These are phyloP conservation scores for Hypomecis atomaria DNA, from an alignment of 2,888 invertebrate genomes.

Conservation along the genomic window DNA sequence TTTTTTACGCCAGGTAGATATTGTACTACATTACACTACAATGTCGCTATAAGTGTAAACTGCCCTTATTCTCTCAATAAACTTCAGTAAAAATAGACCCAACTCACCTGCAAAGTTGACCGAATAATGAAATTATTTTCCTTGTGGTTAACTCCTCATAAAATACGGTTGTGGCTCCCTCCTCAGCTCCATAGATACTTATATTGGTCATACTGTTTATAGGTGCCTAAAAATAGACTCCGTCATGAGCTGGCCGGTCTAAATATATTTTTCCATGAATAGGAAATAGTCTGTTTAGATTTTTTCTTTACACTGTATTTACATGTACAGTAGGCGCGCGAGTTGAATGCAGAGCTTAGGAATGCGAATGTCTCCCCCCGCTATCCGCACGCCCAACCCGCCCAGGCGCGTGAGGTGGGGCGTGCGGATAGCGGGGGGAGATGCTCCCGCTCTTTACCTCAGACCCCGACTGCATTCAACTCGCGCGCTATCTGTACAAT, in stretches of 20 bases:
- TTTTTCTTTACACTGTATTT: not conserved
- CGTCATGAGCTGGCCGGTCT: not conserved
- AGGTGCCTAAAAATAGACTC: conserved; percentile 5
- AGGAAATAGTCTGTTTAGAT: not conserved
- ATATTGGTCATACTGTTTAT: not conserved
- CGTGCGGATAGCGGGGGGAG: no score
- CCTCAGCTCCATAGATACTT: not conserved
- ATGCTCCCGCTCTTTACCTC: no score
- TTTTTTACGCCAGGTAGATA: no score
- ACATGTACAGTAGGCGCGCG: no score
- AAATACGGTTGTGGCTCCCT: not conserved
- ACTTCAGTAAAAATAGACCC: not conserved
- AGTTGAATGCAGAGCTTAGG: no score
- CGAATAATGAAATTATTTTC: not conserved
- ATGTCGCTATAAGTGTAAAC: no score
- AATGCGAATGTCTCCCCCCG: no score
- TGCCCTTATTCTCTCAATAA: not conserved
- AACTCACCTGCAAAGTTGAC: not conserved
- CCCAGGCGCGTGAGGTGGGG: no score
- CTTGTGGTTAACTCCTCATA: not conserved
- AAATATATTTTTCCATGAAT: conserved; percentile 5
- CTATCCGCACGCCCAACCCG: no score
- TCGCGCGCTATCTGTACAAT: no score
- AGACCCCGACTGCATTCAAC: no score
- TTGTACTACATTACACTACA: no score